These are phyloP conservation scores for Hylia prasina DNA, from an alignment of 2,113 vertebrate genomes.

Conservation along the genomic window DNA sequence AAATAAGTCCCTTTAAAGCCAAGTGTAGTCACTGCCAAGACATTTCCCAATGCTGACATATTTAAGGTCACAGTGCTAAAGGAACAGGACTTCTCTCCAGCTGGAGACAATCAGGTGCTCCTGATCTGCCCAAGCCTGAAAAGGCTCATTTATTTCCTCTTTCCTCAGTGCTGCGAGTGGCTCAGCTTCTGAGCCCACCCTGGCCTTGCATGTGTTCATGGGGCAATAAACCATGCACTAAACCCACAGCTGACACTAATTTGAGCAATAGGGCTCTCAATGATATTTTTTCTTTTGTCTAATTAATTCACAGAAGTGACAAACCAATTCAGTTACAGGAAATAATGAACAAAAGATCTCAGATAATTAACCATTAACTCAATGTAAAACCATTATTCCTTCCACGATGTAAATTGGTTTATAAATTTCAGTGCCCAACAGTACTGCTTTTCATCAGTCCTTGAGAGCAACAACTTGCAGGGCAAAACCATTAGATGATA, in stretches of 20 bases:
- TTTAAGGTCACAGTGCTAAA: neutral
- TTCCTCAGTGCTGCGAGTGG: neutral
- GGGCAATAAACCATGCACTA: neutral
- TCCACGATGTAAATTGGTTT: neutral
- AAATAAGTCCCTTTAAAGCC: neutral
- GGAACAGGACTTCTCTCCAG: neutral
- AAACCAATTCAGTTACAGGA: slow-evolving; percentile 17
- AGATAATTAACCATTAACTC: slow-evolving; percentile 32
- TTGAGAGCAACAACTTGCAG: neutral
- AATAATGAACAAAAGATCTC: slow-evolving; percentile 4
- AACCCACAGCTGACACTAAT: neutral
- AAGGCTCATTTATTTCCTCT: neutral
- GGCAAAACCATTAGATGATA: neutral
- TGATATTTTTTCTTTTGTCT: neutral
- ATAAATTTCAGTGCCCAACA: neutral
- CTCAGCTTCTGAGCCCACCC: neutral
- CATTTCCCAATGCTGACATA: neutral
- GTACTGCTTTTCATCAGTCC: neutral
- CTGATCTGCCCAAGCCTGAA: neutral
- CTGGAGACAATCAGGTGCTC: neutral
- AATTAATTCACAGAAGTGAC: slow-evolving; percentile 41
- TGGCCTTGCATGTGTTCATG: neutral
- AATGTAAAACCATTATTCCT: neutral
- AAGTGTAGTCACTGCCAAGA: neutral
- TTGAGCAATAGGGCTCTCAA: neutral